Conservation (phyloP, 2,113 vertebrate species). For the Cettia cetti region DNA sequence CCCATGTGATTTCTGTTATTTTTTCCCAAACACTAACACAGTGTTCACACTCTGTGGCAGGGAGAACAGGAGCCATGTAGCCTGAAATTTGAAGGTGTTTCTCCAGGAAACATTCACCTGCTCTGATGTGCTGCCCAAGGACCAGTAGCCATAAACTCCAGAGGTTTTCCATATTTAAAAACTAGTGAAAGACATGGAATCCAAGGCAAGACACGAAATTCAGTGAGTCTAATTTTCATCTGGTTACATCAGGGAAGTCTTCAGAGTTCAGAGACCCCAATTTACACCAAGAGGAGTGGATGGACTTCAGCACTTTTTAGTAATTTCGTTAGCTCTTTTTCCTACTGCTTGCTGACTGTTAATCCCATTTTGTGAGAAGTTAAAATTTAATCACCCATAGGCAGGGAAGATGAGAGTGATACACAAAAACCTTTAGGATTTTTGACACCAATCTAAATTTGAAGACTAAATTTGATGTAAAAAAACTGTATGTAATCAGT, state of each 20-base stretch:
- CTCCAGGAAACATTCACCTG: not conserved
- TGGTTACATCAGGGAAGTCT: not conserved
- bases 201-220: not conserved
- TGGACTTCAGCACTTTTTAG: not conserved
- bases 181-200: not conserved
- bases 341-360: not conserved
- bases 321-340: not conserved
- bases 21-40: not conserved
- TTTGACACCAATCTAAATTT: not conserved
- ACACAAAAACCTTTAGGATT: not conserved
- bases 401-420: not conserved
- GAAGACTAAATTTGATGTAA: not conserved
- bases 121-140: not conserved
- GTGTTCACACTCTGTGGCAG: not conserved
- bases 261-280: not conserved
- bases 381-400: not conserved
- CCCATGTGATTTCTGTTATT: not conserved
- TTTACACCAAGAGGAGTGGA: not conserved
- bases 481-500: not conserved
- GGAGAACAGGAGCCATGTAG: not conserved
- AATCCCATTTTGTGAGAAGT: not conserved
- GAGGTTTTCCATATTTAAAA: not conserved
- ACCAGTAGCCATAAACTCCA: not conserved
- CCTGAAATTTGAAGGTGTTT: not conserved
- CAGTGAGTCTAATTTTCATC: not conserved